Conservation (phyloP, 1,140 invertebrate genomes). For the Euwallacea fornicatus region DNA sequence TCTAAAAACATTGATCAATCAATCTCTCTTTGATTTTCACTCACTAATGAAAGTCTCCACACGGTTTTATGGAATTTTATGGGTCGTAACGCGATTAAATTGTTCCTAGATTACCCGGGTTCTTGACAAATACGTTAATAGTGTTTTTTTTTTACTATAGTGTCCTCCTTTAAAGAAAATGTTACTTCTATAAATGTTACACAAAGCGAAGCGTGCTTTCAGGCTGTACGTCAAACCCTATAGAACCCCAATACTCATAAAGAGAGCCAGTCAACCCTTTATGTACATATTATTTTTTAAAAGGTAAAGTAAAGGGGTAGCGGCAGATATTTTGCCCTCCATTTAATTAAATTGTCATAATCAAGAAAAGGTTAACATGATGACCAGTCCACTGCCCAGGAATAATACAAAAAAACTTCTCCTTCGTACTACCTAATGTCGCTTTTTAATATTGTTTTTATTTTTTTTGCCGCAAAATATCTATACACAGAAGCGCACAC, state of each 20-base stretch:
- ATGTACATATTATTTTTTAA: no score
- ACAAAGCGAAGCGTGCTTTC: background rate
- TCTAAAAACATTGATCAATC: constrained; percentile 17
- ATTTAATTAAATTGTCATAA: no score
- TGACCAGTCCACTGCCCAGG: no score
- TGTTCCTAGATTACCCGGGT: constrained; percentile 10
- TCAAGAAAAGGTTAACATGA: no score
- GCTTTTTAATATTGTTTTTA: no score
- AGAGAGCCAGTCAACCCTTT: constrained; percentile 8
- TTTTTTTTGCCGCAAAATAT: no score
- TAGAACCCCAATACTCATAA: constrained; percentile 15
- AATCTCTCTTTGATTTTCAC: constrained; percentile 24
- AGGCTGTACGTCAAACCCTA: background rate
- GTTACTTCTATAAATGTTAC: background rate
- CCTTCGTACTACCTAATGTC: no score
- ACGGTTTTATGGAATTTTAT: constrained; percentile 22
- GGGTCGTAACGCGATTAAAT: constrained; percentile 16
- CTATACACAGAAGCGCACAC: no score
- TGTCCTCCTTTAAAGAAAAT: background rate
- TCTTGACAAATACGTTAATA: constrained; percentile 32
- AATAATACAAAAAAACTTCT: no score
- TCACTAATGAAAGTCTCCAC: constrained; percentile 23
- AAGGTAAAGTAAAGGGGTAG: no score
- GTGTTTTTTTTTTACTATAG: constrained; percentile 15
- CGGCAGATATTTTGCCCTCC: no score